phyloP scores from a whole-genome alignment of 2,113 vertebrate species.

The Lanius collurio region DNA sequence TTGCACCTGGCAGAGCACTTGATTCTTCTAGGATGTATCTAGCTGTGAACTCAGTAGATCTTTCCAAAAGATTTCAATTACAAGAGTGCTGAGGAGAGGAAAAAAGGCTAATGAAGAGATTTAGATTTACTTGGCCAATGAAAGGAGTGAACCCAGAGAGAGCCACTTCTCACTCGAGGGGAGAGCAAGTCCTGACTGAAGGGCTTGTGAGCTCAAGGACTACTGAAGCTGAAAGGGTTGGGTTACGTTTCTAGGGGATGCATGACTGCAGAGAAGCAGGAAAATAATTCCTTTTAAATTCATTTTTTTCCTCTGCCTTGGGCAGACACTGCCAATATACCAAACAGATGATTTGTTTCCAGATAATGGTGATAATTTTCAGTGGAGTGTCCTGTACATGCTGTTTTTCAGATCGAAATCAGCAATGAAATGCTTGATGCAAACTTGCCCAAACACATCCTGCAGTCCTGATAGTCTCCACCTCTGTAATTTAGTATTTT shows the following conservation, averaged over 20 bases:
- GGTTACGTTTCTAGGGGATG: background rate
- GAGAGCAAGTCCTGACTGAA: background rate
- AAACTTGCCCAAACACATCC: background rate
- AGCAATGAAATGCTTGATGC: background rate
- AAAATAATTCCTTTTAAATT: background rate
- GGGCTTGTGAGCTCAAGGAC: background rate
- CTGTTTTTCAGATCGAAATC: background rate
- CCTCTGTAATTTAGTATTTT: background rate
- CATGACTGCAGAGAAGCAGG: background rate
- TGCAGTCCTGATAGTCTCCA: background rate
- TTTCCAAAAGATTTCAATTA: background rate
- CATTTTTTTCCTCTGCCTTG: background rate
- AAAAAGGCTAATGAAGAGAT: background rate
- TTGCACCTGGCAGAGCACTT: background rate
- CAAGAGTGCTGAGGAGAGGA: background rate
- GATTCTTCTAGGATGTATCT: background rate
- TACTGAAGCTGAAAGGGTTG: background rate
- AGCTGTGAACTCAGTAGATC: background rate
- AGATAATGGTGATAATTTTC: background rate
- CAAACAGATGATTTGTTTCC: background rate
- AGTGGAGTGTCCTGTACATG: fast-evolving
- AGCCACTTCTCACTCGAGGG: background rate
- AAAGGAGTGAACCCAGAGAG: background rate
- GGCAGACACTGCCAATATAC: background rate
- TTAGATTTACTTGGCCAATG: background rate